Base-by-base conservation (phyloP, 2,797 vertebrate genomes). In the Podarcis lilfordi region DNA sequence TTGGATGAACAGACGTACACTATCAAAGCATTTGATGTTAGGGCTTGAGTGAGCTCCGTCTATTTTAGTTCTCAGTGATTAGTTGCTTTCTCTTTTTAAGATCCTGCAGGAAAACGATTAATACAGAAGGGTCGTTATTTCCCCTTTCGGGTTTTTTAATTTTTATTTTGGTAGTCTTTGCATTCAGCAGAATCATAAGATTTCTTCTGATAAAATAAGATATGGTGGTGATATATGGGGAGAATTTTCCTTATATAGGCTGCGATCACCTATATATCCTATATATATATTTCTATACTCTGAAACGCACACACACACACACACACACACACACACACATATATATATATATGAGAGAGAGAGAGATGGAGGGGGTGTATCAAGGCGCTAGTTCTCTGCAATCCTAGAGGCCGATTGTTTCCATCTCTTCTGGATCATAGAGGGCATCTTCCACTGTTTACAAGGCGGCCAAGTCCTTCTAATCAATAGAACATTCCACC, bases 11-110 rank as follows among this genome's bases (percentile, higher is more conserved):
- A 93, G 94, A 88, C 83, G 92, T 90, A 93, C 95, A 93, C 40
- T 88, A 74, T 55, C 91, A 86, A 78, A 80, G 88, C 93, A 91
- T 92, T 92, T 89, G 95, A 94, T 90, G 92, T 93, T 94, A 94
- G 91, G 92, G 91, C 85, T 95, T 88, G 94, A 92, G 89, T 85
- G 91, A 93, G 91, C 90, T 92, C 91, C 91, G 40, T 59, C 59
- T 88, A 89, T 84, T 90, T 91, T 32, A 35, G 89, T 88, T 91
- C 88, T 85, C 91, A 85, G 91, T 84, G 77, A 68, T 88, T 91
- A 89, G 50, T 93, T 84, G 89, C 21, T 86, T 88, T 77, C 7
- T 37, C 25, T 29, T 88, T 69, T 87, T 92, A 86, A 71, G 50
- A 86, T 82, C 85, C 64, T 66, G 86, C 71, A 64, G 93, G 89